These are phyloP conservation scores for Drosophila helvetica DNA, from an alignment of 2,888 invertebrate species.

Conservation along the genomic window DNA sequence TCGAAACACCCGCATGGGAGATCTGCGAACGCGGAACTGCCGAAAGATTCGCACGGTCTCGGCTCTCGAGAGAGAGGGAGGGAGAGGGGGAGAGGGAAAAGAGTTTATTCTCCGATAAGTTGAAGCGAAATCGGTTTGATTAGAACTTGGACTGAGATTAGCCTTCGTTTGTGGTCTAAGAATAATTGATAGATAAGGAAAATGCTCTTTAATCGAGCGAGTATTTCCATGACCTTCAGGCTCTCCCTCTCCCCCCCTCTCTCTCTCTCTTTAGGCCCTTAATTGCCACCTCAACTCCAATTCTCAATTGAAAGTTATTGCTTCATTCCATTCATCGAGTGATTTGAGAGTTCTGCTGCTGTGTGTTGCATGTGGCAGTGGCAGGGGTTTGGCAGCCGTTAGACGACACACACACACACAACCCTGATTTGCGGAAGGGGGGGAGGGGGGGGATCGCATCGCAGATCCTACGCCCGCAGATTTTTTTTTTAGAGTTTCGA, in stretches of 20 bases:
- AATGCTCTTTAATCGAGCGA: neutral
- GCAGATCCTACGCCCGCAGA: slow-evolving; percentile 80
- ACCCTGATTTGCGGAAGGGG: slow-evolving; percentile 36
- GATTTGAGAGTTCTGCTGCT: slow-evolving; percentile 30
- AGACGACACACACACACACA: slow-evolving; percentile 33
- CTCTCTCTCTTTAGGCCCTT: slow-evolving; percentile 16
- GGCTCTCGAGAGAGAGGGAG: neutral
- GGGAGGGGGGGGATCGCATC: neutral
- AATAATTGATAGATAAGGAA: slow-evolving; percentile 16
- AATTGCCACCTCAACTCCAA: slow-evolving; percentile 31
- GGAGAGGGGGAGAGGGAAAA: neutral
- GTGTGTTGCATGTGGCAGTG: slow-evolving; percentile 17
- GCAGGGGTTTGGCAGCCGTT: slow-evolving; percentile 50
- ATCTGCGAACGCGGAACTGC: slow-evolving; percentile 19
- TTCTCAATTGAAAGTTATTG: slow-evolving; percentile 72
- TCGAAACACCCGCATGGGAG: slow-evolving; percentile 33
- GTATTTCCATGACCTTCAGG: slow-evolving; percentile 57
- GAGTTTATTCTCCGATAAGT: slow-evolving; percentile 25
- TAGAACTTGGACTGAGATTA: slow-evolving; percentile 15
- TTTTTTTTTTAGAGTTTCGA: slow-evolving; percentile 58
- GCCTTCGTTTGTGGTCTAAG: slow-evolving; percentile 12
- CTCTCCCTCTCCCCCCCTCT: neutral
- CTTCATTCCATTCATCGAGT: slow-evolving; percentile 42
- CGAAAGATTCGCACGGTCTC: slow-evolving; percentile 45
- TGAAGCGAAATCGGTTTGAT: slow-evolving; percentile 23